Conservation (phyloP, 2,797 vertebrate genomes). For the Eremophila alpestris region DNA sequence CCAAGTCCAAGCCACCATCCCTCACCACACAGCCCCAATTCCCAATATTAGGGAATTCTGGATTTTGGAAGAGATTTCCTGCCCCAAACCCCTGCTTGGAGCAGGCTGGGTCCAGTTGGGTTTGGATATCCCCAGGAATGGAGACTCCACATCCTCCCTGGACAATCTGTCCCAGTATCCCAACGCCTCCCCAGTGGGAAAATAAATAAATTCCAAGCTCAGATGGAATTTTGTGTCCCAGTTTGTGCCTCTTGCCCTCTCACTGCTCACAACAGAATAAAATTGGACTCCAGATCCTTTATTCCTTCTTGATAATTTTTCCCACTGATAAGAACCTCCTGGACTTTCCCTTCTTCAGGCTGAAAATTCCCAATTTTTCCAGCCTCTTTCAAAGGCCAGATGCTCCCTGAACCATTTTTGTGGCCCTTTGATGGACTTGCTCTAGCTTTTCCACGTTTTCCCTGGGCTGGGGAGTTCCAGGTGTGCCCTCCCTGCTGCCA, state of each 20-base stretch:
- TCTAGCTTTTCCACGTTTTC: background rate
- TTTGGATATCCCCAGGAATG: background rate
- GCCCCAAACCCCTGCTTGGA: background rate
- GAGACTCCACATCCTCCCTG: background rate
- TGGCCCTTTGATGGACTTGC: background rate
- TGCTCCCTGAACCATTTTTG: background rate
- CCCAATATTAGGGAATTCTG: background rate
- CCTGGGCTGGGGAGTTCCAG: background rate
- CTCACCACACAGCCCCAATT: background rate
- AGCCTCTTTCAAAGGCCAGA: fast-evolving
- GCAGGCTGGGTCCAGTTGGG: background rate
- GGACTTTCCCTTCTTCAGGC: background rate
- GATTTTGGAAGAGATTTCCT: background rate
- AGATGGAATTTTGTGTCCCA: background rate
- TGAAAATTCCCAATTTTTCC: background rate
- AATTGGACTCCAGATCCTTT: background rate
- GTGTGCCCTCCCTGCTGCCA: background rate
- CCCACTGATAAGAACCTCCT: background rate
- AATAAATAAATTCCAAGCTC: background rate
- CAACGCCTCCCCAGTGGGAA: background rate
- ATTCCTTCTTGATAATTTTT: background rate
- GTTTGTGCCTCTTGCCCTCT: background rate
- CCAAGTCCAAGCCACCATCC: background rate
- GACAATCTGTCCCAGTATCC: background rate
- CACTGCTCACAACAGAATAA: fast-evolving